Evolutionary conservation across 2,113 vertebrate genomes (phyloP).

Genomic region (Tenrec ecaudatus): DNA sequence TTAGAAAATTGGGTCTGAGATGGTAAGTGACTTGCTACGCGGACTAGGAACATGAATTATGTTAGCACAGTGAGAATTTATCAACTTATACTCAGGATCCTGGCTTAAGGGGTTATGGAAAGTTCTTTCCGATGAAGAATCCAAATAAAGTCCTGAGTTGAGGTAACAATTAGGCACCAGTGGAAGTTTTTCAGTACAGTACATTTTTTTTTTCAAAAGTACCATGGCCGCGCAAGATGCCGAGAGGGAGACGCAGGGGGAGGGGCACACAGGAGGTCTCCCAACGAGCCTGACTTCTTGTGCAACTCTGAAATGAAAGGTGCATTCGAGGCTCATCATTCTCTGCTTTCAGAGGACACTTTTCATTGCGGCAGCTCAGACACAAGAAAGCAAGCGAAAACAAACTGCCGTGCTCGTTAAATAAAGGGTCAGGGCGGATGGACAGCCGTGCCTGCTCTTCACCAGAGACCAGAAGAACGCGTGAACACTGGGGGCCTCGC

Average conservation of each 20-base stretch:
- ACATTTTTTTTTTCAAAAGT: not conserved
- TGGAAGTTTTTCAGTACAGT: not conserved
- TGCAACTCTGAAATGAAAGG: slow-evolving; percentile 42
- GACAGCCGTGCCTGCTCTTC: slow-evolving; percentile 38
- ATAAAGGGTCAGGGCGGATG: not conserved
- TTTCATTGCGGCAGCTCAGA: not conserved
- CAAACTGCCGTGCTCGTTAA: not conserved
- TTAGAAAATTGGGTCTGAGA: slow-evolving; percentile 15
- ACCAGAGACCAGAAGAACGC: slow-evolving; percentile 29
- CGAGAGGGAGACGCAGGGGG: not conserved
- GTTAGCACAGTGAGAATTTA: slow-evolving; percentile 18
- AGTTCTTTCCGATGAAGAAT: slow-evolving; percentile 41
- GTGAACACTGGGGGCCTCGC: not conserved
- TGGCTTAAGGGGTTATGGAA: slow-evolving; percentile 6
- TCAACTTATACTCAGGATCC: not conserved
- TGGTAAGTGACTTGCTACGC: not conserved
- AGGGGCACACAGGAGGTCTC: not conserved
- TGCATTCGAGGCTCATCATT: not conserved
- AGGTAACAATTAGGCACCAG: not conserved
- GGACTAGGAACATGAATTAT: slow-evolving; percentile 26
- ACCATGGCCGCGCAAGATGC: not conserved
- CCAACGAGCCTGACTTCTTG: not conserved
- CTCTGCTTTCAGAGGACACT: not conserved
- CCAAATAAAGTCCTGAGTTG: not conserved
- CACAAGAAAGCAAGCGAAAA: not conserved